Evolutionary conservation across 2,888 invertebrate species (phyloP), one percentile per base, ranked within the genome.

Genomic region (Agrilus cyanescens): DNA sequence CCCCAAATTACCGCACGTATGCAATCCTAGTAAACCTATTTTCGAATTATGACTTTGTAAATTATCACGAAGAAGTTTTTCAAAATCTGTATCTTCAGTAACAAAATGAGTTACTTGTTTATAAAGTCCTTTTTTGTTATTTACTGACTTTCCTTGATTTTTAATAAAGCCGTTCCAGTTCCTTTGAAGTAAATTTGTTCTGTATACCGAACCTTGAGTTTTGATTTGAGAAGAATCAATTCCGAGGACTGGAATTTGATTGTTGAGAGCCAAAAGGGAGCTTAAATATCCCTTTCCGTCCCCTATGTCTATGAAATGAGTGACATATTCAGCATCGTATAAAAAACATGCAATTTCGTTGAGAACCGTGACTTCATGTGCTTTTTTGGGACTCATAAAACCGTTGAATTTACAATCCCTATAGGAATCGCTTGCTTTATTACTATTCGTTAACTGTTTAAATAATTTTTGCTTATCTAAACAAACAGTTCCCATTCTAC

Each of bases 281-380:
- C 86, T 83, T 31, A 93, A 68, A 62, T 90, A 87, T 0, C 91
- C 94, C 59, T 87, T 84, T 0, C 94, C 94, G 57, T 90, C 90
- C 0, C 94, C 94, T 33, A 88, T 79, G 60, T 94, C 94, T 12
- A 93, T 71, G 32, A 85, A 68, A 62, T 75, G 72, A 4, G 61
- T 53, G 3, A 65, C 60, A 57, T 62, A 43, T 13, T 59, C 55
- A 30, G 59, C 49, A 12, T 57, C 51, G 14, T 64, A 60, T 7
- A 85, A 58, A 2, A 73, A 69, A 2, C 76, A 71, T 0, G 79
- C 71, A 1, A 83, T 61, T 0, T 67, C 66, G 1, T 82, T 79
- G 65, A 82, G 74, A 12, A 73, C 67, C 60, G 80, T 75, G 1
- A 82, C 81, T 72, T 90, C 90, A 60, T 90, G 85, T 34, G 78